These are phyloP conservation scores for Myotis planiceps DNA, from an alignment of 2,797 vertebrate genomes.

Conservation along the genomic window DNA sequence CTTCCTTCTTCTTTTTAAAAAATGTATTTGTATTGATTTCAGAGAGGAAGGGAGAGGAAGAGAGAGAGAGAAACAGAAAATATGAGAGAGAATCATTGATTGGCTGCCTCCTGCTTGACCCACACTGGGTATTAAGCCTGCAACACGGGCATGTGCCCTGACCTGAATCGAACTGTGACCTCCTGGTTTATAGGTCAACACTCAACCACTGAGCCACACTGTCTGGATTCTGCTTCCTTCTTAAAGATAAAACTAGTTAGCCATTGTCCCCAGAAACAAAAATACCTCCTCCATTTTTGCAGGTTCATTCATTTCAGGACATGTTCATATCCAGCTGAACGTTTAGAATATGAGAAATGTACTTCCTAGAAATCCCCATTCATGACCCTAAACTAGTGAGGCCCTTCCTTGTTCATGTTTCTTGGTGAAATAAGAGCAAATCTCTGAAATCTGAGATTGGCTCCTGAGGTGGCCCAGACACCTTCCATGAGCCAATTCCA, in stretches of 20 bases:
- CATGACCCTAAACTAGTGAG: not conserved
- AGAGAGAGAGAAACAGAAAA: no score
- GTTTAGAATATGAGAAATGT: not conserved
- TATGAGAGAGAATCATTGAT: no score
- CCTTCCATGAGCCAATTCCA: not conserved
- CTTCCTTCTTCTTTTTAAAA: not conserved
- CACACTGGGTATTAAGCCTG: no score
- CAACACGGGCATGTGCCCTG: no score
- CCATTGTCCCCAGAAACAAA: not conserved
- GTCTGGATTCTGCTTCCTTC: not conserved
- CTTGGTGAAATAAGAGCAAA: not conserved
- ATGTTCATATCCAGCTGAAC: not conserved
- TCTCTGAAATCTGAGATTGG: not conserved
- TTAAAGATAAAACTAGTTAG: not conserved
- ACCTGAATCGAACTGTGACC: no score
- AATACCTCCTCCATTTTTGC: not conserved
- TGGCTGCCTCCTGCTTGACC: no score
- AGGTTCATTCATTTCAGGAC: not conserved
- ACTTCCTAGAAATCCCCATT: not conserved
- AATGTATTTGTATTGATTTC: no score
- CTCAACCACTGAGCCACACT: no score
- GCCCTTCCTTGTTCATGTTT: not conserved
- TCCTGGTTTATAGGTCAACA: no score
- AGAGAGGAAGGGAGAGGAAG: no score
- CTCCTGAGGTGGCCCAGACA: not conserved